Percentiles rank a stretch among this genome's conserved stretches.
phyloP scores from a whole-genome alignment of 1,140 invertebrate species.

The Maniola jurtina region DNA sequence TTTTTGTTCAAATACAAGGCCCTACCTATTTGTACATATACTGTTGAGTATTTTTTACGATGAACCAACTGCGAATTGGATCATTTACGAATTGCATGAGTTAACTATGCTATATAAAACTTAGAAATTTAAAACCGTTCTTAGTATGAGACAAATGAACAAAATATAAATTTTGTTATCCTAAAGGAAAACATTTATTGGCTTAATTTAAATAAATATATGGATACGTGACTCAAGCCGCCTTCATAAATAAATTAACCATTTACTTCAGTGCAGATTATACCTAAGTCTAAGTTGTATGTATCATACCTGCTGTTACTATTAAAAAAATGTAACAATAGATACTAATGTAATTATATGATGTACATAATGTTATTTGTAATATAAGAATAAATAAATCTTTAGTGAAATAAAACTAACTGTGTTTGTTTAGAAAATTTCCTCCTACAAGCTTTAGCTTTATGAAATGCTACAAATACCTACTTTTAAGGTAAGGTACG shows the following conservation, averaged over 20 bases:
- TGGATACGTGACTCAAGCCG: conserved; percentile 24
- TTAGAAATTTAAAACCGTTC: too few relatives aligned
- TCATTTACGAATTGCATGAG: too few relatives aligned
- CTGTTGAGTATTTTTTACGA: too few relatives aligned
- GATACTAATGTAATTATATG: conserved; percentile 39
- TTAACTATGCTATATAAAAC: too few relatives aligned
- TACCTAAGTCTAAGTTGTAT: conserved; percentile 27
- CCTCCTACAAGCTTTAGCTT: background rate
- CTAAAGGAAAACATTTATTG: background rate
- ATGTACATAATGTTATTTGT: conserved; percentile 75
- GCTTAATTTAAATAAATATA: background rate
- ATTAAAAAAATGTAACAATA: conserved; percentile 49
- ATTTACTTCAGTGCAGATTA: conserved; percentile 30
- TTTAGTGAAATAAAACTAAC: conserved; percentile 58
- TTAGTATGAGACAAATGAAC: background rate
- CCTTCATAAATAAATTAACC: conserved; percentile 25
- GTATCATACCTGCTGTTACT: conserved; percentile 41
- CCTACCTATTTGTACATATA: too few relatives aligned
- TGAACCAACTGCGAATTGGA: too few relatives aligned
- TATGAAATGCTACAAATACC: background rate
- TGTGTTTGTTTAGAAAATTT: background rate
- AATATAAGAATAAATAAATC: conserved; percentile 72
- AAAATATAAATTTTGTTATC: background rate
- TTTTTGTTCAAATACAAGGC: too few relatives aligned
- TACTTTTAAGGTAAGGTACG: too few relatives aligned